Percentiles rank a stretch among this genome's conserved stretches.
phyloP scores from a whole-genome alignment of 2,113 vertebrate species.

The Apteryx owenii region DNA sequence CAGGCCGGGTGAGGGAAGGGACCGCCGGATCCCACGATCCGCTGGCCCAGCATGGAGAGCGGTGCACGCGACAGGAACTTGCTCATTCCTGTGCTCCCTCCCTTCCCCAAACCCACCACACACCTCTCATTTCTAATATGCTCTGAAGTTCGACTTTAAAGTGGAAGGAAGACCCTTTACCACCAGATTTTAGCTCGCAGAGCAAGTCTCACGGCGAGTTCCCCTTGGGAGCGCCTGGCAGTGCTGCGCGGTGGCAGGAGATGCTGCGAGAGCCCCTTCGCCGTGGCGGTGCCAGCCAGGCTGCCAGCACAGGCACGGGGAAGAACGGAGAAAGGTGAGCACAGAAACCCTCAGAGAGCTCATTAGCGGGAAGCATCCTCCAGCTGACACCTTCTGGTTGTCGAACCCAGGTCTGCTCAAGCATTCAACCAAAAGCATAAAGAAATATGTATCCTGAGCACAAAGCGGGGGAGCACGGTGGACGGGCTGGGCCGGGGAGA shows the following conservation, averaged over 20 bases:
- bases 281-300: neutral
- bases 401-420: conserved; percentile 26
- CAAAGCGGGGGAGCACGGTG: rapidly evolving
- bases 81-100: neutral
- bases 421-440: neutral
- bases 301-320: neutral
- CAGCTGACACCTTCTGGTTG: conserved; percentile 48
- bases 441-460: rapidly evolving
- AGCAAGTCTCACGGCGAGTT: neutral
- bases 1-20: neutral
- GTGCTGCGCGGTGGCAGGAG: neutral
- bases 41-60: rapidly evolving
- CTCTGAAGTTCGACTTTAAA: neutral
- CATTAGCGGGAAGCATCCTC: conserved; percentile 79
- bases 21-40: neutral
- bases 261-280: neutral
- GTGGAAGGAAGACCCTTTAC: neutral
- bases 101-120: rapidly evolving
- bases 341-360: conserved; percentile 78
- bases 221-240: neutral
- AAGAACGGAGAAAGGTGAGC: neutral
- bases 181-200: neutral
- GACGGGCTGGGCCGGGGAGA: neutral
- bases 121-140: neutral
- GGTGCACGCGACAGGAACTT: rapidly evolving